A percentile compares a stretch with the other conserved stretches of the same genome.
These are phyloP conservation scores for Chloroceryle inda DNA, from an alignment of 2,797 vertebrate species.

Conservation along the genomic window DNA sequence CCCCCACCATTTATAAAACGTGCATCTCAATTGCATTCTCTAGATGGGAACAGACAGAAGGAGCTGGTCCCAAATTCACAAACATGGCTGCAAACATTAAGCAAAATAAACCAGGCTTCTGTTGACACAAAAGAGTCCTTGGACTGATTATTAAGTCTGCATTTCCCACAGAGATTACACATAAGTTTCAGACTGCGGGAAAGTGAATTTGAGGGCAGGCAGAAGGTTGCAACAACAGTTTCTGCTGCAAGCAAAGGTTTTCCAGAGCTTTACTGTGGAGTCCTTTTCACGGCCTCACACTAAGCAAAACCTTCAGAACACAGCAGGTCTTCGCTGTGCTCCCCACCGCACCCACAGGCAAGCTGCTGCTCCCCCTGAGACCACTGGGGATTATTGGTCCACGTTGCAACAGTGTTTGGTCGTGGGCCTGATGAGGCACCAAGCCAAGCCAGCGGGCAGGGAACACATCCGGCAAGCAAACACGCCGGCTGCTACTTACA, in stretches of 20 bases:
- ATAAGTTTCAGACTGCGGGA: background rate
- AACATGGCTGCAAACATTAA: background rate
- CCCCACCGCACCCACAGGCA: background rate
- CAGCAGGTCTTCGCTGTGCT: fast-evolving
- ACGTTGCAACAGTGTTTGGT: background rate
- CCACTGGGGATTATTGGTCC: background rate
- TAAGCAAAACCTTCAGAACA: background rate
- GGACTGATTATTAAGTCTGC: background rate
- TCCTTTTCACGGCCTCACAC: background rate
- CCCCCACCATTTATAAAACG: background rate
- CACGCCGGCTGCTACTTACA: background rate
- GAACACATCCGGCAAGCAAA: background rate
- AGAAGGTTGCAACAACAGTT: background rate
- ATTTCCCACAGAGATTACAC: constrained; percentile 34
- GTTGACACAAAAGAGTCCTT: constrained; percentile 11
- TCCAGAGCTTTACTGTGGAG: background rate
- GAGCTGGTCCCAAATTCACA: background rate
- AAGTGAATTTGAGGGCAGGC: constrained; percentile 4
- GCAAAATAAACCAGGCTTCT: background rate
- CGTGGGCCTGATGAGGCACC: background rate
- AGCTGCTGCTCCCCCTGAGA: background rate
- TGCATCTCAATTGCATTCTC: background rate
- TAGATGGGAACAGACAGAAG: background rate
- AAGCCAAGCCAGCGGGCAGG: constrained; percentile 16
- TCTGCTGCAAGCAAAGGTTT: constrained; percentile 1